phyloP scores from a whole-genome alignment of 2,113 vertebrate genomes.

The Cinclus mexicanus region DNA sequence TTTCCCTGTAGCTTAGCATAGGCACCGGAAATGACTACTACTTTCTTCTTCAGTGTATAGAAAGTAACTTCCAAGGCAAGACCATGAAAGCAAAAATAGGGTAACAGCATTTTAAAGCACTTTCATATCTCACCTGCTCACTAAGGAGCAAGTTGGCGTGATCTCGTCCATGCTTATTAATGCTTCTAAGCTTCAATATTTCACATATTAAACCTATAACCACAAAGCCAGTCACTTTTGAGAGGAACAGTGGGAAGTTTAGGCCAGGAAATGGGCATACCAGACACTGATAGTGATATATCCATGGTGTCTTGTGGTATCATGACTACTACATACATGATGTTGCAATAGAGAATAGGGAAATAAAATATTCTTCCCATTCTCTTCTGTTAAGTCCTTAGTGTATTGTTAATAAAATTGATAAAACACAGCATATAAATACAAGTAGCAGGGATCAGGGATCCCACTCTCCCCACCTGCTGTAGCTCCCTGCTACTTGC shows the following conservation, averaged over 20 bases:
- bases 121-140: background rate
- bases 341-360: rapidly evolving
- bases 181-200: rapidly evolving
- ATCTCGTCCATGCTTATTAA: background rate
- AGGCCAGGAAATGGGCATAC: background rate
- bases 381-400: background rate
- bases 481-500: background rate
- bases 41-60: background rate
- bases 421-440: background rate
- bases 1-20: background rate
- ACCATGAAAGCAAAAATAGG: background rate
- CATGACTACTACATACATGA: no score
- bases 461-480: background rate
- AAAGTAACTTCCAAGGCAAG: background rate
- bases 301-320: background rate
- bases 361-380: background rate
- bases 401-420: background rate
- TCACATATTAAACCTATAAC: background rate
- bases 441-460: no score
- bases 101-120: background rate
- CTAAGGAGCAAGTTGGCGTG: background rate
- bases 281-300: background rate
- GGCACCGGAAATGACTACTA: background rate
- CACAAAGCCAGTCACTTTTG: background rate
- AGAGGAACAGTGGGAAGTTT: background rate